These are phyloP conservation scores for Graphium colonna DNA, from an alignment of 2,888 invertebrate species.

Conservation along the genomic window DNA sequence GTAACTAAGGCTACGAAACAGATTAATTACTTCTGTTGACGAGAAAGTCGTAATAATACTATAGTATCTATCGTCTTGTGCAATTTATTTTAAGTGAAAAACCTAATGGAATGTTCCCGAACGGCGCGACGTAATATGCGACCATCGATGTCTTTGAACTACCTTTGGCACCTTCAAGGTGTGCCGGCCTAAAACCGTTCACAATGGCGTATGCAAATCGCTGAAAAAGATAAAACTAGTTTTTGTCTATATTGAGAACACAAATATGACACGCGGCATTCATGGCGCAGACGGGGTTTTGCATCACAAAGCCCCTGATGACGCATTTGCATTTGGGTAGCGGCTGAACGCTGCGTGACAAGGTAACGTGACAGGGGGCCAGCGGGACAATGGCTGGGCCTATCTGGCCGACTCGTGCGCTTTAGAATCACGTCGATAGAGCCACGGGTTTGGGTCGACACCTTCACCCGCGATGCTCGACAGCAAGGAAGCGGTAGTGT, in stretches of 20 bases:
- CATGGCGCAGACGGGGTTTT: slow-evolving; percentile 27
- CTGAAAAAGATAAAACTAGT: not conserved
- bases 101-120: no score
- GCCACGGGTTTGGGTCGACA: not conserved
- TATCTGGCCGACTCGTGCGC: not conserved
- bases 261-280: slow-evolving; percentile 21
- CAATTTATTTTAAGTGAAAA: no score
- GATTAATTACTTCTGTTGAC: no score
- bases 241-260: slow-evolving; percentile 5
- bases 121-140: no score
- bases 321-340: slow-evolving; percentile 10
- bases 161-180: not conserved
- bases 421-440: not conserved
- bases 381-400: not conserved
- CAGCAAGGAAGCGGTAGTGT: no score
- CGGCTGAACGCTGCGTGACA: not conserved
- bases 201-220: not conserved
- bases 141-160: no score
- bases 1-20: no score
- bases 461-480: not conserved
- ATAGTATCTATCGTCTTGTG: no score
- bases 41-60: no score
- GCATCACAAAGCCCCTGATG: slow-evolving; percentile 35
- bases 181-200: not conserved
- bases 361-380: not conserved